phyloP scores from a whole-genome alignment of 2,113 vertebrate species.

The Taxidea taxus region DNA sequence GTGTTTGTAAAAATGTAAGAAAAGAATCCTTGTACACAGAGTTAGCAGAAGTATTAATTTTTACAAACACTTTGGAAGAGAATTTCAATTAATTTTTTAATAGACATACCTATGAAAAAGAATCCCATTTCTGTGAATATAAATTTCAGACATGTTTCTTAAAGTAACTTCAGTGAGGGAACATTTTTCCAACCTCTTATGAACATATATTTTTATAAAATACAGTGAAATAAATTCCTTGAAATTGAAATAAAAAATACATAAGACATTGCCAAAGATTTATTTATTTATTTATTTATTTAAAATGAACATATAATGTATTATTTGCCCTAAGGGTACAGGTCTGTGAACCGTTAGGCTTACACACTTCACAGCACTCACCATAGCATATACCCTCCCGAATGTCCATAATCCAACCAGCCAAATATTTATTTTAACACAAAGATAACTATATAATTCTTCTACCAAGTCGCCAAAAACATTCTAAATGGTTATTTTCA shows the following conservation, averaged over 20 bases:
- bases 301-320: too few species aligned
- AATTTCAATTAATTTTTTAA: background rate
- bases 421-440: background rate
- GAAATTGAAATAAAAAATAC: background rate
- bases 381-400: too few species aligned
- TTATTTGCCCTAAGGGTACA: too few species aligned
- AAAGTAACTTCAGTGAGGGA: background rate
- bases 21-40: background rate
- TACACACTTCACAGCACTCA: too few species aligned
- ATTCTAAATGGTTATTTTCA: background rate
- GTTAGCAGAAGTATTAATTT: background rate
- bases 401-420: too few species aligned
- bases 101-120: background rate
- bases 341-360: too few species aligned
- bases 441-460: background rate
- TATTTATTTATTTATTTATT: background rate
- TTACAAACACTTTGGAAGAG: background rate
- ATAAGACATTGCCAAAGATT: background rate
- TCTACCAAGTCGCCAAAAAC: background rate
- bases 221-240: background rate
- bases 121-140: background rate
- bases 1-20: background rate
- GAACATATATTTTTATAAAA: background rate
- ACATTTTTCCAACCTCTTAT: background rate
- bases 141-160: background rate